Conservation (phyloP, 2,888 invertebrate species). For the Tenthredo scrophulariae region DNA sequence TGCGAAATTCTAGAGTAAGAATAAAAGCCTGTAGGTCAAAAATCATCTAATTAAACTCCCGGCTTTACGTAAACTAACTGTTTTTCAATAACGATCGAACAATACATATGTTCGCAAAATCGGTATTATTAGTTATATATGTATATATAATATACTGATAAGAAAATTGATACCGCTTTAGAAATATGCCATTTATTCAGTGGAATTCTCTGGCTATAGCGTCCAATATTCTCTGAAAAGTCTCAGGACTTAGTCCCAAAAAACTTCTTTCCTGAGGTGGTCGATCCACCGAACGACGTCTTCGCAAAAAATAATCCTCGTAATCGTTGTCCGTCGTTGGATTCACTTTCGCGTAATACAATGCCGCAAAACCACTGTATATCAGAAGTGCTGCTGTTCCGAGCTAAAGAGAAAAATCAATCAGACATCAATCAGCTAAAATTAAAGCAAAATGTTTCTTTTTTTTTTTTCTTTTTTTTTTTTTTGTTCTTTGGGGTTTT, state of each 20-base stretch:
- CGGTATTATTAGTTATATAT: not conserved
- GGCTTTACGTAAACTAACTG: not conserved
- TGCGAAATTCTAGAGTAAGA: not conserved
- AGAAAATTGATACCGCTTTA: not conserved
- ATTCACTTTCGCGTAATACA: conserved; percentile 93
- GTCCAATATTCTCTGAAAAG: conserved; percentile 85
- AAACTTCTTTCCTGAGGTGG: conserved; percentile 71
- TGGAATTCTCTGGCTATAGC: conserved; percentile 79
- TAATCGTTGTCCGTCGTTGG: conserved; percentile 89
- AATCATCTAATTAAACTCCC: not conserved
- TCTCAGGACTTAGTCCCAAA: conserved; percentile 82
- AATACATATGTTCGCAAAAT: not conserved
- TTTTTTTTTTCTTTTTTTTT: not conserved
- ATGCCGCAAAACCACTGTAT: conserved; percentile 92
- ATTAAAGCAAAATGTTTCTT: not conserved
- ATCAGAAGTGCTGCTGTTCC: conserved; percentile 89
- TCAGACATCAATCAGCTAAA: not conserved
- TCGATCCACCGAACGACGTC: conserved; percentile 80
- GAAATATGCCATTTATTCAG: conserved; percentile 48
- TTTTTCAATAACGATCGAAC: conserved; percentile 4
- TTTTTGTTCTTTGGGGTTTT: not conserved
- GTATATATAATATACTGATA: not conserved
- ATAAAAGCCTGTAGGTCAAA: not conserved
- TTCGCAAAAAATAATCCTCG: conserved; percentile 86
- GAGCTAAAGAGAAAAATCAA: conserved; percentile 80